Evolutionary conservation across 2,888 invertebrate genomes (phyloP), one percentile per base, ranked within the genome.

Genomic region (Macropis europaea): DNA sequence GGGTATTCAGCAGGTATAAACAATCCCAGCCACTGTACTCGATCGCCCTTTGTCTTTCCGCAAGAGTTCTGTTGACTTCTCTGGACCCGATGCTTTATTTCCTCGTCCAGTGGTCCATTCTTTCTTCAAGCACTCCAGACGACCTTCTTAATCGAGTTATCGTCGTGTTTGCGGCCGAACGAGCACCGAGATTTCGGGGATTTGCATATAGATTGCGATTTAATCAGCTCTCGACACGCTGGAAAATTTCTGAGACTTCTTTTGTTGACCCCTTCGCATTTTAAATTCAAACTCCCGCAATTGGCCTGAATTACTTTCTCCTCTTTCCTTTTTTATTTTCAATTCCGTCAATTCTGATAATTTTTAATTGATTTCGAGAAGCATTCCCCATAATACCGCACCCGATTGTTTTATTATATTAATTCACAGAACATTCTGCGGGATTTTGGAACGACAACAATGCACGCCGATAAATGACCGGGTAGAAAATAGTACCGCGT

Each of bases 121-220:
- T 73, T 73, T 70, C 47, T 22, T 19, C 48, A 74, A 74, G 63
- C 42, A 64, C 54, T 59, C 17, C 24, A 45, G 30, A 43, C 45
- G 74, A 43, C 63, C 59, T 54, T 79, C 74, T 74, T 71, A 66
- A 67, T 40, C 67, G 66, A 64, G 71, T 60, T 47, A 69, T 72
- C 64, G 79, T 62, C 48, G 70, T 77, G 79, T 79, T 79, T 79
- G 64, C 17, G 77, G 53, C 57, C 45, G 66, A 76, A 76, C 60
- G 79, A 70, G 36, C 50, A 40, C 52, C 43, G 61, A 36, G 60
- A 72, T 68, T 50, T 52, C 43, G 42, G 36, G 56, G 43, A 69
- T 77, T 79, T 72, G 62, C 72, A 79, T 74, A 79, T 68, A 79
- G 71, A 76, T 76, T 76, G 76, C 57, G 71, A 67, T 47, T 70